Conservation (phyloP, 2,797 vertebrate species). For the Cetoscarus ocellatus region DNA sequence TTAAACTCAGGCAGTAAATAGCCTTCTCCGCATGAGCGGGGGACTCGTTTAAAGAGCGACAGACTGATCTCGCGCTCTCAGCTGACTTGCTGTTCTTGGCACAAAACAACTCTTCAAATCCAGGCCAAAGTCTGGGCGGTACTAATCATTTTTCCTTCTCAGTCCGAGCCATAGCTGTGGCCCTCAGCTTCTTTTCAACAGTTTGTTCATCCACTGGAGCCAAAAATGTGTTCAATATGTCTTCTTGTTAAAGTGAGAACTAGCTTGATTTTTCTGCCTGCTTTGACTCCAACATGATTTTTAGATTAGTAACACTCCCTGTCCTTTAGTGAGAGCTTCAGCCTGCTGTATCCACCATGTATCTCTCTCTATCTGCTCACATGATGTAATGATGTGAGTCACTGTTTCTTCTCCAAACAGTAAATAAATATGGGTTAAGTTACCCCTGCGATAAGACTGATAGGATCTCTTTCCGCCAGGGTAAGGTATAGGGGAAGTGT, state of each 20-base stretch:
- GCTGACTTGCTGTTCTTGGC: slow-evolving; percentile 73
- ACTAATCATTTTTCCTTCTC: slow-evolving; percentile 53
- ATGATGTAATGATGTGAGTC: slow-evolving; percentile 74
- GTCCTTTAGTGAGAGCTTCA: background rate
- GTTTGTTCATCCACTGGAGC: slow-evolving; percentile 43
- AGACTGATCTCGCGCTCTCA: slow-evolving; percentile 59
- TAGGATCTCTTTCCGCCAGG: slow-evolving; percentile 71
- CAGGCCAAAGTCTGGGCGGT: slow-evolving; percentile 65
- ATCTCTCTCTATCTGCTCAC: slow-evolving; percentile 37
- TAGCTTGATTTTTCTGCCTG: slow-evolving; percentile 6
- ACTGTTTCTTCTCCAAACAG: slow-evolving; percentile 60
- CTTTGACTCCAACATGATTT: background rate
- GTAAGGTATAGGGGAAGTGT: slow-evolving; percentile 60
- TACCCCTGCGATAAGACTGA: slow-evolving; percentile 60
- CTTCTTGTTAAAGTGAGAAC: slow-evolving; percentile 27
- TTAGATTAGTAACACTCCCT: background rate
- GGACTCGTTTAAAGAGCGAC: slow-evolving; percentile 56
- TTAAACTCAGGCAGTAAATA: slow-evolving; percentile 52
- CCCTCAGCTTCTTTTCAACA: slow-evolving; percentile 50
- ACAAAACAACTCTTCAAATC: slow-evolving; percentile 51
- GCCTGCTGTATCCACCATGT: slow-evolving; percentile 12
- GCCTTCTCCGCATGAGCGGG: slow-evolving; percentile 39
- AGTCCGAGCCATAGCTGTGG: slow-evolving; percentile 34
- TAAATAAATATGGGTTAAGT: slow-evolving; percentile 72
- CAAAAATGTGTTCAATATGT: slow-evolving; percentile 38